phyloP scores from a whole-genome alignment of 2,797 vertebrate genomes.

The Sarcophilus harrisii region DNA sequence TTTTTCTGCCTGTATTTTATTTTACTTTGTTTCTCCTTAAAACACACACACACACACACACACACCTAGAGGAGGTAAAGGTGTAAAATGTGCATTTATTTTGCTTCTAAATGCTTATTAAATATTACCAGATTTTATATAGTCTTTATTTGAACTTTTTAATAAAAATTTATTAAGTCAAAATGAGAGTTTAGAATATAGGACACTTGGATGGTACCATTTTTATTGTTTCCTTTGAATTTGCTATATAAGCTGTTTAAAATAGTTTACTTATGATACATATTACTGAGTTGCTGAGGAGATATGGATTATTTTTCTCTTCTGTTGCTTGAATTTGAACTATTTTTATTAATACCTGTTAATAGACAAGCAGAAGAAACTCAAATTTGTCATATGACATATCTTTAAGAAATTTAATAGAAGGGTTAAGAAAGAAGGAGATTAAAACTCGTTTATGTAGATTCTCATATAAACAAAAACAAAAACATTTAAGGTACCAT shows the following conservation, averaged over 20 bases:
- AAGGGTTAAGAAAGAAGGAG: not conserved
- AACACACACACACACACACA: not conserved
- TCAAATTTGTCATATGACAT: not conserved
- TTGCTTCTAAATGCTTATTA: not conserved
- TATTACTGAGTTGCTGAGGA: not conserved
- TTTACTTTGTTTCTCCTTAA: not conserved
- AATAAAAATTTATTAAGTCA: not conserved
- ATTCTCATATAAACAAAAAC: too few relatives aligned
- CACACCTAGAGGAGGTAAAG: not conserved
- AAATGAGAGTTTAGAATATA: not conserved
- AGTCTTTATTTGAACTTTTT: not conserved
- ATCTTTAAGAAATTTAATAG: not conserved
- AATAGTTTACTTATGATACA: too few relatives aligned
- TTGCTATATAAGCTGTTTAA: too few relatives aligned
- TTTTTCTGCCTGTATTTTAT: not conserved
- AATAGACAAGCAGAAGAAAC: not conserved
- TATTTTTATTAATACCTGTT: too few relatives aligned
- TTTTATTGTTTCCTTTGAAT: not conserved
- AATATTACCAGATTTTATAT: not conserved
- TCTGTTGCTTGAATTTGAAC: not conserved
- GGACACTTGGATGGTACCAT: not conserved
- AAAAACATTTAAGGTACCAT: not conserved
- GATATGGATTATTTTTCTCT: not conserved
- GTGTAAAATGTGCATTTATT: not conserved
- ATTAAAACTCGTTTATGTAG: not conserved